Base-by-base conservation (phyloP, 2,113 vertebrate species). In the Crocuta crocuta region DNA sequence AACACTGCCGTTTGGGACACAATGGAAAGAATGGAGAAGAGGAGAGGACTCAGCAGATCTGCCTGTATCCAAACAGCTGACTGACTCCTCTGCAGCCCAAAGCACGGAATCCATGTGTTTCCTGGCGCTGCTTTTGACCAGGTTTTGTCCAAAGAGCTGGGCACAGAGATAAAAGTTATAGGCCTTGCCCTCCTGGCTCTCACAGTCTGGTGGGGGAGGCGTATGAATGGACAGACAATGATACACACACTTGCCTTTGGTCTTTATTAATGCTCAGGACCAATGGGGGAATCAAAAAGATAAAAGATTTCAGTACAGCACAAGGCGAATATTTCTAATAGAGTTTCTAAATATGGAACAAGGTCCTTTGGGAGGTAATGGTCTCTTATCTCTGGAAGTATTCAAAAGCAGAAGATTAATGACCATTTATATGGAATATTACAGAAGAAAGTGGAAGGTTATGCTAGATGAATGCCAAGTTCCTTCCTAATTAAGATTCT, bases 401-500 rank as follows among this genome's bases (percentile, higher is more conserved):
- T 70, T 76, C 84, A 94, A 89, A 98, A 81, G 93, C 35, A 43
- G 31, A 83, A 94, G 94, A 96, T 68, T 73, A 96, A 92, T 84
- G 93, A 53, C 90, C 86, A 89, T 80, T 89, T 82, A 65, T 33
- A 63, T 7, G 95, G 61, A 87, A 80, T 45, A 92, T 92, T 80
- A 94, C 24, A 95, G 58, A 88, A 70, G 45, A 87, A 82, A 94
- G 73, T 33, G 70, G 93, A 89, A 97, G 48, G 63, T 80, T 70
- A 65, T 84, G 35, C 26, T 26, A 19, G 68, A 93, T 63, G 85
- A 94, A 81, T 87, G 55, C 33, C 35, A 93, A 86, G 26, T 78
- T 82, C 58, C 88, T 78, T 95, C 70, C 93, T 95, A 94, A 96
- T 91, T 83, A 88, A 94, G 96, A 97, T 31, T 80, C 89, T 92